Evolutionary conservation across 1,140 invertebrate genomes (phyloP).

Genomic region (Alviniconcha marisindica): DNA sequence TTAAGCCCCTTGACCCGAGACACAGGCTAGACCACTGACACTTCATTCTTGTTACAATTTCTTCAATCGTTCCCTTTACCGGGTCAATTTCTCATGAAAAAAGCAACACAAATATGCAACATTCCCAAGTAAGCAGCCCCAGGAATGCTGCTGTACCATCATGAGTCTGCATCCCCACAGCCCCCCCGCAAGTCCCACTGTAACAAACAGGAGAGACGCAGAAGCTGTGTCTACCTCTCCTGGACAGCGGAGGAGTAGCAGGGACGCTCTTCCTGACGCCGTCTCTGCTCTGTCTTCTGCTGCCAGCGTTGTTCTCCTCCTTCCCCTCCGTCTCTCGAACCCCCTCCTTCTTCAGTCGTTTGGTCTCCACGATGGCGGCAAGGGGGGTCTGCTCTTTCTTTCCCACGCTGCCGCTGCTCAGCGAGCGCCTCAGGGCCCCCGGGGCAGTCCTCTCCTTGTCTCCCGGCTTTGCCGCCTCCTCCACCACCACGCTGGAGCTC

Average conservation of each 20-base stretch:
- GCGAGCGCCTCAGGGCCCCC: background rate
- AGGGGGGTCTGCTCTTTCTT: slow-evolving; percentile 39
- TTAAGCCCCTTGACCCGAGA: no score
- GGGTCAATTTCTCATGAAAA: no score
- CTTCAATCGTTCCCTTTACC: no score
- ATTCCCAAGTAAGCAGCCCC: no score
- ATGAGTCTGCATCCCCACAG: no score
- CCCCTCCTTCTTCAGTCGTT: slow-evolving; percentile 25
- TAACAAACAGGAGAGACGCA: no score
- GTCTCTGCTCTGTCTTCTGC: background rate
- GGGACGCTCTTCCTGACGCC: background rate
- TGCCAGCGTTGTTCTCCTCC: background rate
- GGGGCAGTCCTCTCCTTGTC: background rate
- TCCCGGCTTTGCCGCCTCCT: background rate
- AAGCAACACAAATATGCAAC: no score
- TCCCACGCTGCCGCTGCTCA: background rate
- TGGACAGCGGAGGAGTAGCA: background rate
- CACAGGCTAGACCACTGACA: no score
- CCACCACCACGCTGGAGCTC: slow-evolving; percentile 8
- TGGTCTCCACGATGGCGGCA: slow-evolving; percentile 43
- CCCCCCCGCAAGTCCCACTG: no score
- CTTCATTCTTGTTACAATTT: no score
- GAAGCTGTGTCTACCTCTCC: no score
- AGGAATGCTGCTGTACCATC: no score
- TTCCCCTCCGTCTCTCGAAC: background rate